Percentiles rank a stretch among this genome's conserved stretches.
These are phyloP conservation scores for Penaeus monodon DNA, from an alignment of 2,888 invertebrate species.

Conservation along the genomic window DNA sequence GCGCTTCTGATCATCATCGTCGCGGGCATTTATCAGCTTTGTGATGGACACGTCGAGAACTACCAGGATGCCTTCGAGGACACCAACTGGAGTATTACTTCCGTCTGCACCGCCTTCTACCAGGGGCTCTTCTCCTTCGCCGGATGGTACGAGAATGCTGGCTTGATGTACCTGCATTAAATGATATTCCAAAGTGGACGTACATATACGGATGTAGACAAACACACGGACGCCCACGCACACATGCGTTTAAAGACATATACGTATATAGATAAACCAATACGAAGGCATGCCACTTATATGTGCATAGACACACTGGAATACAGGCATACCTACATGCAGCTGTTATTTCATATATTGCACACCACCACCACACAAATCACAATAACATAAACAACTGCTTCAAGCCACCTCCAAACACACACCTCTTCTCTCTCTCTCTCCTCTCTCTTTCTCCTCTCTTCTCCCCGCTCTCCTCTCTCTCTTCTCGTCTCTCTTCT, in stretches of 20 bases:
- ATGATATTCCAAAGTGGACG: background rate
- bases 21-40: slow-evolving; percentile 83
- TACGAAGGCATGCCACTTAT: no score
- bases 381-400: no score
- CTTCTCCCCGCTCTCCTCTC: background rate
- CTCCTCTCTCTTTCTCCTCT: background rate
- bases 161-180: slow-evolving; percentile 72
- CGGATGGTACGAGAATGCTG: slow-evolving; percentile 67
- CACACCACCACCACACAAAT: no score
- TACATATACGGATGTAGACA: no score
- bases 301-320: no score
- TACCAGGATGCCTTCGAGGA: slow-evolving; percentile 81
- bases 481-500: slow-evolving; percentile 15
- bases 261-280: no score
- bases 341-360: no score
- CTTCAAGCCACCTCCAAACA: no score
- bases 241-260: no score
- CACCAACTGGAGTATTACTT: slow-evolving; percentile 74
- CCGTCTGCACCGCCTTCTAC: slow-evolving; percentile 87
- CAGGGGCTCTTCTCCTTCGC: slow-evolving; percentile 92
- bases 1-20: slow-evolving; percentile 87
- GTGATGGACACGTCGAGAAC: slow-evolving; percentile 80
- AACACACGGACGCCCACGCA: no score
- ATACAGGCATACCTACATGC: no score
- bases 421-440: background rate